Percentiles rank a stretch among this genome's conserved stretches.
Conservation (phyloP, 2,888 invertebrate genomes). For the Erpobdella octoculata region DNA sequence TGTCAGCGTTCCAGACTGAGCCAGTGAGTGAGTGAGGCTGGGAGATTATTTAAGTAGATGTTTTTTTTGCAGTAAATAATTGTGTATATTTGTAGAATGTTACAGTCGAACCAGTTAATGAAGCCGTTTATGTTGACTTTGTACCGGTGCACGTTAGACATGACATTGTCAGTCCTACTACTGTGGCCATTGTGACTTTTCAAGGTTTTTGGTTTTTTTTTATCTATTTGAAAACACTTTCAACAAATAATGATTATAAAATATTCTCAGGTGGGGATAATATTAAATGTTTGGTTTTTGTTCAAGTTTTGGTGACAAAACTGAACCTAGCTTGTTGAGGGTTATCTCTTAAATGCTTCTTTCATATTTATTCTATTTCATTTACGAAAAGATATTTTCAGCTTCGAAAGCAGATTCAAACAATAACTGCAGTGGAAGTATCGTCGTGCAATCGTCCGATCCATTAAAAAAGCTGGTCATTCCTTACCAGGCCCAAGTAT, state of each 20-base stretch:
- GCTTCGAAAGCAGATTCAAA: not conserved
- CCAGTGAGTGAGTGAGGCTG: too few species aligned
- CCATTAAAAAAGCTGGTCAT: conserved; percentile 58
- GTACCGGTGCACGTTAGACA: conserved; percentile 62
- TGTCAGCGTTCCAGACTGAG: too few species aligned
- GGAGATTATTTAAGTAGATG: not conserved
- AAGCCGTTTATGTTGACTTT: conserved; percentile 64
- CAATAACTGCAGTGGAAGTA: conserved; percentile 51
- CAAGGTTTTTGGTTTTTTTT: too few species aligned
- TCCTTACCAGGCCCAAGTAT: conserved; percentile 60
- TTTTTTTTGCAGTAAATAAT: not conserved
- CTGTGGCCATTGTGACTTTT: conserved; percentile 64
- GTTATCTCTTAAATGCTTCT: conserved; percentile 49
- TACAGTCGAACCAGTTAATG: conserved; percentile 58
- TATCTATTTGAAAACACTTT: too few species aligned
- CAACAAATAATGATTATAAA: too few species aligned
- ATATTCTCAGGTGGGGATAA: too few species aligned
- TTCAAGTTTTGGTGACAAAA: too few species aligned
- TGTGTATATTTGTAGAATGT: conserved; percentile 47
- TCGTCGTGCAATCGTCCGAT: conserved; percentile 54
- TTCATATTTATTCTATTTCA: conserved; percentile 42
- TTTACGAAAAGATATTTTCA: conserved; percentile 46
- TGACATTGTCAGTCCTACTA: conserved; percentile 59
- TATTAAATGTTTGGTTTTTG: too few species aligned
- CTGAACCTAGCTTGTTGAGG: too few species aligned